Evolutionary conservation across 1,140 invertebrate genomes (phyloP), one percentile per base, ranked within the genome.

Genomic region (Drosophila nigrodunni): DNA sequence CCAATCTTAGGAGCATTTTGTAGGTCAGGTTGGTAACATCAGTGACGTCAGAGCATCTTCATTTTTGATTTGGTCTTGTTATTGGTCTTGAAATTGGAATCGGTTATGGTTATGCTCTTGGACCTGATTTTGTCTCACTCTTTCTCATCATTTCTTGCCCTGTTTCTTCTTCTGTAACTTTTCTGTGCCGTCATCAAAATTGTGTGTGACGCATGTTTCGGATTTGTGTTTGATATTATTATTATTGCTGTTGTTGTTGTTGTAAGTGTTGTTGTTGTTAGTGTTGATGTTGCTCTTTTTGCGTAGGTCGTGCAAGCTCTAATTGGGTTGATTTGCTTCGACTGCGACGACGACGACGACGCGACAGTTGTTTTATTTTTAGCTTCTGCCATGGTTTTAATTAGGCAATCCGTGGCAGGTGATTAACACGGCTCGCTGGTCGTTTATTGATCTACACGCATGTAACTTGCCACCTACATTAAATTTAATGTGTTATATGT

Each of bases 321-420:
- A 87, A 87, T 87, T 87, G 83, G 82, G 79, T 87, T 87, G 74
- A 81, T 75, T 77, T 59, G 65, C 41, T 58, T 34, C 47, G 30
- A 68, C 61, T 13, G 43, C 30, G 67, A 65, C 65, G 2, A 2
- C 25, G 25, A 66, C 66, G 75, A 64, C 70, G 78, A 69, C 68
- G 74, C 55, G 62, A 60, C 66, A 49, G 60, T 50, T 69, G 54
- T 70, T 64, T 70, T 78, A 65, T 78, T 57, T 78, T 75, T 71
- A 50, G 57, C 25, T 44, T 78, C 68, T 74, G 83, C 61, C 60
- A 73, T 82, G 72, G 60, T 77, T 77, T 82, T 88, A 86, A 86
- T 82, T 86, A 74, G 78, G 50, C 69, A 39, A 37, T 8, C 58
- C 58, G 50, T 57, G 64, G 39, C 57, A 74, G 65, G 60, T 77